Base-by-base conservation (phyloP, 2,797 vertebrate genomes). In the Serranus cabrilla region DNA sequence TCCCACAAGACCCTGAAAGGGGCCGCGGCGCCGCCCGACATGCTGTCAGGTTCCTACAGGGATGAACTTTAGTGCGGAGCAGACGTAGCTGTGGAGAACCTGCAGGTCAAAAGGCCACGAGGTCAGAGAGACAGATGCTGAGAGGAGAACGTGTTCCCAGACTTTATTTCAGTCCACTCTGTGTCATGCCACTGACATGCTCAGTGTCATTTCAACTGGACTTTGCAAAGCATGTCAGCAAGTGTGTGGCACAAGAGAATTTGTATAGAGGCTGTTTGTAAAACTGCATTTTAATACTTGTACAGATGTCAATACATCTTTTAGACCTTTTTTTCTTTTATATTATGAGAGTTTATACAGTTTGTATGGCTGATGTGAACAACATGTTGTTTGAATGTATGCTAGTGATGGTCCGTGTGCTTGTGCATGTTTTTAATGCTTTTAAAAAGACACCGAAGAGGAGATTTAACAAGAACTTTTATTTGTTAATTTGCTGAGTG, bases 1-100 rank as follows among this genome's bases (percentile, higher is more conserved):
- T 98, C 98, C 0, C 96, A 96, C 67, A 99, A 99, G 92, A 97
- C 94, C 8, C 91, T 97, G 42, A 98, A 98, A 39, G 96, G 94
- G 11, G 74, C 92, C 0, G 76, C 83, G 1, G 84, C 90, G 1
- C 71, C 91, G 0, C 76, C 95, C 0, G 90, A 92, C 77, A 70
- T 94, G 95, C 84, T 96, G 43, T 80, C 90, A 67, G 25, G 66
- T 11, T 42, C 89, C 0, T 91, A 95, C 71, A 95, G 18, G 0
- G 97, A 99, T 0, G 98, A 99, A 87, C 94, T 99, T 37, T 98
- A 96, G 66, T 46, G 20, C 16, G 0, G 7, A 6, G 25, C 49
- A 11, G 72, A 25, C 18, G 3, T 11, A 12, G 40, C 46, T 5
- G 66, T 17, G 43, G 47, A 56, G 56, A 54, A 31, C 11, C 37